These are phyloP conservation scores for Halichondria panicea DNA, from an alignment of 37 sponge, comb jelly and placozoan genomes.

Conservation along the genomic window DNA sequence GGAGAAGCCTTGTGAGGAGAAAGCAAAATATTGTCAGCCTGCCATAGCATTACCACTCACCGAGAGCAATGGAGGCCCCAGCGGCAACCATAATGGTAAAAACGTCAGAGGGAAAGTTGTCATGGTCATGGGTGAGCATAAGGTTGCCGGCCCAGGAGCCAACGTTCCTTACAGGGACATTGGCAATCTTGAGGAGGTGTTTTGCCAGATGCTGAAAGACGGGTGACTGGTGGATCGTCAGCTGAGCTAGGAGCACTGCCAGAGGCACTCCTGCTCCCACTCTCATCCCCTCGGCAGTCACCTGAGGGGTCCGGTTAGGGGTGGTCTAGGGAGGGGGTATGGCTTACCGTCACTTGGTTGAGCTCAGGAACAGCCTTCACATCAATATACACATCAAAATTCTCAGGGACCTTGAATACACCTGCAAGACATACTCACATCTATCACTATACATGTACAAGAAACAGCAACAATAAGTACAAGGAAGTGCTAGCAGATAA, in stretches of 20 bases:
- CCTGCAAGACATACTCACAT: conserved; percentile 20
- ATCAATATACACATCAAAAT: conserved; percentile 39
- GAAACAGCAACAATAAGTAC: conserved; percentile 8
- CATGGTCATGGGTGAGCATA: conserved; percentile 72
- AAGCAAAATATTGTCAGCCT: too few species aligned
- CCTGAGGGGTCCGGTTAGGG: conserved; percentile 18
- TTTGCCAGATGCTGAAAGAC: conserved; percentile 45
- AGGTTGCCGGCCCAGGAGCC: conserved; percentile 77
- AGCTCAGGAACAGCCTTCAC: conserved; percentile 47
- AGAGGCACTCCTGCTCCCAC: conserved; percentile 68
- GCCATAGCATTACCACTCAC: conserved; percentile 11
- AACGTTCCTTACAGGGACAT: conserved; percentile 71
- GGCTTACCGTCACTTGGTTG: conserved; percentile 26
- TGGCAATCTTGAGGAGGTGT: conserved; percentile 62
- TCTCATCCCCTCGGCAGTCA: conserved; percentile 21
- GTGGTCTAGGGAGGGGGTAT: background rate
- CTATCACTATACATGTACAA: background rate
- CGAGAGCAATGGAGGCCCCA: conserved; percentile 65
- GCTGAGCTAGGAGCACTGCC: conserved; percentile 33
- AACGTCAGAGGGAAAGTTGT: conserved; percentile 82
- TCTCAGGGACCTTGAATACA: conserved; percentile 37
- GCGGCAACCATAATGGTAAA: conserved; percentile 75
- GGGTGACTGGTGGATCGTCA: conserved; percentile 22
- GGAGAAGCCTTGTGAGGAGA: too few species aligned
- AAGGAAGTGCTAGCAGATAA: too few species aligned